Conservation (phyloP, 2,888 invertebrate species). For the Ormyrus thymus region DNA sequence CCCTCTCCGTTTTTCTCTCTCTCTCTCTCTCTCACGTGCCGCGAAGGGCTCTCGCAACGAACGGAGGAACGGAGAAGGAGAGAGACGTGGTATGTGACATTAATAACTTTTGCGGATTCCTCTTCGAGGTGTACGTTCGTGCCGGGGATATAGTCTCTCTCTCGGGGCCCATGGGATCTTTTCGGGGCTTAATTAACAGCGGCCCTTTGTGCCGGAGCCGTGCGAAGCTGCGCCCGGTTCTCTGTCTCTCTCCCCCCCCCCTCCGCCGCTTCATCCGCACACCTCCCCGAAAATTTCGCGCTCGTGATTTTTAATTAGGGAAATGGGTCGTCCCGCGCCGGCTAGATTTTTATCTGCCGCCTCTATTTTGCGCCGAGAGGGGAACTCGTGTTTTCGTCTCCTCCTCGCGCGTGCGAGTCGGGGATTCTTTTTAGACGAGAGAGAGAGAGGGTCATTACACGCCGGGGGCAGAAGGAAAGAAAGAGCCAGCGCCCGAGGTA, state of each 20-base stretch:
- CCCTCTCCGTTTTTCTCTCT: slow-evolving; percentile 23
- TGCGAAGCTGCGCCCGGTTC: slow-evolving; percentile 6
- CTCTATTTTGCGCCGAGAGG: not conserved
- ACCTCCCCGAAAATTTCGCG: slow-evolving; percentile 7
- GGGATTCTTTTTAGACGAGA: not conserved
- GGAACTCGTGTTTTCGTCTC: not conserved
- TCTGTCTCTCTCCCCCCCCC: too few relatives aligned
- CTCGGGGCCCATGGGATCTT: slow-evolving; percentile 42
- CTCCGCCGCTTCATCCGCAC: too few relatives aligned
- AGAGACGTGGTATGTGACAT: slow-evolving; percentile 53
- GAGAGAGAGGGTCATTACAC: not conserved
- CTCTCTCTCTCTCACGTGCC: not conserved
- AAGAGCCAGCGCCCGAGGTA: slow-evolving; percentile 6
- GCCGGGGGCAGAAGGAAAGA: not conserved
- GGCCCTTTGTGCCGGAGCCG: slow-evolving; percentile 29
- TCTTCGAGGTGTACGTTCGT: slow-evolving; percentile 5
- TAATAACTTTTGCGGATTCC: slow-evolving; percentile 54
- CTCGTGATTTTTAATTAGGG: slow-evolving; percentile 42
- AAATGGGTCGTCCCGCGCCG: not conserved
- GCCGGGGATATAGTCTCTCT: not conserved
- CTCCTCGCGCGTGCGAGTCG: not conserved
- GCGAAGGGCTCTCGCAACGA: not conserved
- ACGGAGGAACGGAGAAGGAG: slow-evolving; percentile 8
- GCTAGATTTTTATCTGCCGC: slow-evolving; percentile 8
- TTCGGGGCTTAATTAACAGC: slow-evolving; percentile 54